Percentiles rank a stretch among this genome's conserved stretches.
These are phyloP conservation scores for Papilio protenor DNA, from an alignment of 2,888 invertebrate species.

Conservation along the genomic window DNA sequence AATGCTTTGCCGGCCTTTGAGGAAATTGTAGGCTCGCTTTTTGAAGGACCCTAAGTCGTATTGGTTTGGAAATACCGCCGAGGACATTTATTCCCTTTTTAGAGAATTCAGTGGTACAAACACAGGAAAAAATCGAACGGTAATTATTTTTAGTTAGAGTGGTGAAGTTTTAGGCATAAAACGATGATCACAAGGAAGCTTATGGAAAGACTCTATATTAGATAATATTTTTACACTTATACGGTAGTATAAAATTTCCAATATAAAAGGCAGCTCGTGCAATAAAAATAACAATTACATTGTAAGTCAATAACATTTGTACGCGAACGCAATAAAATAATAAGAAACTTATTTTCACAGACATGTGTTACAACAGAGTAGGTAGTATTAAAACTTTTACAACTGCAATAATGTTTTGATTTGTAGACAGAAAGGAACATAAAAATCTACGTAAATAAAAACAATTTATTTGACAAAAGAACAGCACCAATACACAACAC, in stretches of 20 bases:
- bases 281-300: slow-evolving; percentile 37
- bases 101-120: background rate
- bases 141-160: background rate
- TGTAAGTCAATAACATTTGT: slow-evolving; percentile 35
- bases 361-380: slow-evolving; percentile 38
- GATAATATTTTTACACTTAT: background rate
- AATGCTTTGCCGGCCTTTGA: too few relatives aligned
- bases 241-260: slow-evolving; percentile 11
- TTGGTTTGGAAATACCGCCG: too few relatives aligned
- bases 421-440: slow-evolving; percentile 39
- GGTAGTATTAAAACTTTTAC: slow-evolving; percentile 38
- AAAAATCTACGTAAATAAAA: slow-evolving; percentile 42
- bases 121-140: background rate
- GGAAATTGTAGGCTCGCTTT: too few relatives aligned
- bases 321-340: slow-evolving; percentile 34
- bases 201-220: background rate
- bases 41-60: too few relatives aligned
- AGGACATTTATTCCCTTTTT: background rate
- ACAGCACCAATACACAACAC: slow-evolving; percentile 15
- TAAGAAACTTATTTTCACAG: slow-evolving; percentile 35
- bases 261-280: background rate
- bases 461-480: slow-evolving; percentile 42
- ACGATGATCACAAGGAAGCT: background rate
- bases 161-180: background rate
- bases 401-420: slow-evolving; percentile 42